Evolutionary conservation across 2,888 invertebrate genomes (phyloP).

Genomic region (Eupithecia tripunctaria): DNA sequence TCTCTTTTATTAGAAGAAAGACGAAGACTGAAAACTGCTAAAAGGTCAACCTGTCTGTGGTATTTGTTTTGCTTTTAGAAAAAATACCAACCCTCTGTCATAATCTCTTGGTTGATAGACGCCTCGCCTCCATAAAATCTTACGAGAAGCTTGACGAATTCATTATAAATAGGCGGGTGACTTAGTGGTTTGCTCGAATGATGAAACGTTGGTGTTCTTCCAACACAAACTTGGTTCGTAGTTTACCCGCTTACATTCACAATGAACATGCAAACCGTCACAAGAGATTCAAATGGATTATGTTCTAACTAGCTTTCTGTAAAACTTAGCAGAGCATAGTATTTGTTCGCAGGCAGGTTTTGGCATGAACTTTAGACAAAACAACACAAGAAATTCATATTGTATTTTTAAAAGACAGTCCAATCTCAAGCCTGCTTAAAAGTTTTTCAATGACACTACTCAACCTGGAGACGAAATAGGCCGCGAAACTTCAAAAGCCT

Average conservation of each 20-base stretch:
- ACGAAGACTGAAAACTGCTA: slow-evolving; percentile 3
- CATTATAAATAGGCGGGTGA: too few relatives aligned
- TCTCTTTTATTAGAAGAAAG: slow-evolving; percentile 1
- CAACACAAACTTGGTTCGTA: too few relatives aligned
- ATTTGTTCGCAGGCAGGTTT: too few relatives aligned
- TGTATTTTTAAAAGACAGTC: background rate
- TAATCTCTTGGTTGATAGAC: background rate
- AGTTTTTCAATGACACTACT: slow-evolving; percentile 8
- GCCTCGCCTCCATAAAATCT: too few relatives aligned
- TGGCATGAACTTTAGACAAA: too few relatives aligned
- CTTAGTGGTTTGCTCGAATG: too few relatives aligned
- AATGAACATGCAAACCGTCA: background rate
- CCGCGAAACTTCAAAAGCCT: slow-evolving; percentile 19
- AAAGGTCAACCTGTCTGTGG: background rate
- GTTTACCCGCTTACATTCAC: too few relatives aligned
- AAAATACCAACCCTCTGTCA: background rate
- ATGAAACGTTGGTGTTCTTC: too few relatives aligned
- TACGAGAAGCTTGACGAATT: too few relatives aligned
- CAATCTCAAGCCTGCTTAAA: background rate
- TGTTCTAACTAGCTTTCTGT: background rate
- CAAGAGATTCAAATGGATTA: background rate
- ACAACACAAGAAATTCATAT: background rate
- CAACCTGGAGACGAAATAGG: slow-evolving; percentile 19
- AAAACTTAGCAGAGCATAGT: too few relatives aligned
- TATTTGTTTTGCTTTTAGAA: background rate